Conservation (phyloP, 2,888 invertebrate genomes). For the Neoitamus cyanurus region DNA sequence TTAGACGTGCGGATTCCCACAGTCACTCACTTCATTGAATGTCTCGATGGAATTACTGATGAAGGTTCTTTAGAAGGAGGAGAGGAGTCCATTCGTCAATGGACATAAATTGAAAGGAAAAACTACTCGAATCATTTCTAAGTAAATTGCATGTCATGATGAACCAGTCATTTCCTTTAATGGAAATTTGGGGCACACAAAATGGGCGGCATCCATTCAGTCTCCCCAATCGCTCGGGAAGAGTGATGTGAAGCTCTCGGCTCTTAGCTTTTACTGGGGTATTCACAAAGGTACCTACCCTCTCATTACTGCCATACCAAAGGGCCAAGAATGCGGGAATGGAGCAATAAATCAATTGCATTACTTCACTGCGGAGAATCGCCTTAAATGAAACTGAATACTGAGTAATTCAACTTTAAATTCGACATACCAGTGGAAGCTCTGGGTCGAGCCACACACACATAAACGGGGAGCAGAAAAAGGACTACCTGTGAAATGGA, state of each 20-base stretch:
- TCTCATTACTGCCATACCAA: neutral
- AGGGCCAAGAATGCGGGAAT: neutral
- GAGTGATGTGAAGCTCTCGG: neutral
- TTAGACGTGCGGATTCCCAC: neutral
- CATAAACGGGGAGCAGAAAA: neutral
- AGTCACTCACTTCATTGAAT: neutral
- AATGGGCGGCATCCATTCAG: neutral
- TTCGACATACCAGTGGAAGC: too few species aligned
- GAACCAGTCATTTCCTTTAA: neutral
- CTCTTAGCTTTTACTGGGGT: neutral
- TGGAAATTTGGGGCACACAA: neutral
- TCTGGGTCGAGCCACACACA: neutral
- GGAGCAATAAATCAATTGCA: constrained; percentile 1
- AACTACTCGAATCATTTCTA: neutral
- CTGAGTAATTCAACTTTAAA: neutral
- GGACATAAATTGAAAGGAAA: constrained; percentile 1
- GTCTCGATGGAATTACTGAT: neutral
- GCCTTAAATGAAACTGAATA: neutral
- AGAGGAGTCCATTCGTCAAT: neutral
- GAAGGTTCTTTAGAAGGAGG: neutral
- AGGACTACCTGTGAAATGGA: neutral
- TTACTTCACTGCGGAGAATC: neutral
- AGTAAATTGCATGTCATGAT: constrained; percentile 5
- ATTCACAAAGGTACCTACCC: neutral
- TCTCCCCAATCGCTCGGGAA: neutral